Percentiles rank a stretch among this genome's conserved stretches.
Evolutionary conservation across 2,888 invertebrate genomes (phyloP).

Genomic region (Hipparchia sbordonii): DNA sequence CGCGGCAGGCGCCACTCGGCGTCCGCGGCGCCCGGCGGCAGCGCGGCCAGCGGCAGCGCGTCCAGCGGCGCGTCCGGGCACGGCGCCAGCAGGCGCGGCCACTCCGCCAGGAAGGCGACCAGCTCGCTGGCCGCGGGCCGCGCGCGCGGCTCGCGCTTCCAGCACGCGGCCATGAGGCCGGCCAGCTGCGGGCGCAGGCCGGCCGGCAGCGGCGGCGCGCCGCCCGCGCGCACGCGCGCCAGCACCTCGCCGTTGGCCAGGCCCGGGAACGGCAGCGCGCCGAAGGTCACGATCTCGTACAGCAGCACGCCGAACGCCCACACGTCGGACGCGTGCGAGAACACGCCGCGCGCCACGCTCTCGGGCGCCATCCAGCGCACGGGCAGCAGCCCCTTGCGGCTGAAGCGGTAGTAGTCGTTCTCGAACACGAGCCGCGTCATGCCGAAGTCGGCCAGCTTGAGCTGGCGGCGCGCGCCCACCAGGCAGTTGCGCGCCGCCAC

Average conservation of each 20-base stretch:
- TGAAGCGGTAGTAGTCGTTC: constrained; percentile 94
- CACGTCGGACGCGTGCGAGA: constrained; percentile 93
- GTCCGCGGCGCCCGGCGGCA: constrained; percentile 33
- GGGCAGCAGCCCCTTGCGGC: constrained; percentile 93
- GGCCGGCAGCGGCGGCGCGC: constrained; percentile 88
- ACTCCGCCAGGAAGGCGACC: constrained; percentile 90
- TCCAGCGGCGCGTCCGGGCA: constrained; percentile 90
- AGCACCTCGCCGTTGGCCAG: constrained; percentile 93
- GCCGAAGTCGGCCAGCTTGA: constrained; percentile 94
- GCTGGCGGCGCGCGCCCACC: constrained; percentile 87
- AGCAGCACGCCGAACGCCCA: constrained; percentile 95
- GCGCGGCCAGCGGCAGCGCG: constrained; percentile 86
- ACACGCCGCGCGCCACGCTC: constrained; percentile 90
- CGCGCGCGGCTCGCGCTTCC: constrained; percentile 85
- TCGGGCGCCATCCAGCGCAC: constrained; percentile 98
- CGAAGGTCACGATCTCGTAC: constrained; percentile 95
- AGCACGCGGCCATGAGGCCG: constrained; percentile 89
- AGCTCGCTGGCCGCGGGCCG: constrained; percentile 91
- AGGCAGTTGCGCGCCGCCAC: constrained; percentile 91
- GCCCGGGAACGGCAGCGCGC: constrained; percentile 95
- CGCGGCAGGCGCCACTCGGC: constrained; percentile 54
- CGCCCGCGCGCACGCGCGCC: constrained; percentile 89
- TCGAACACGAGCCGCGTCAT: constrained; percentile 95
- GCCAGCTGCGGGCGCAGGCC: constrained; percentile 91
- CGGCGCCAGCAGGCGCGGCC: constrained; percentile 89